Evolutionary conservation across 2,113 vertebrate species (phyloP), one percentile per base, ranked within the genome.

Genomic region (Larimichthys crocea): DNA sequence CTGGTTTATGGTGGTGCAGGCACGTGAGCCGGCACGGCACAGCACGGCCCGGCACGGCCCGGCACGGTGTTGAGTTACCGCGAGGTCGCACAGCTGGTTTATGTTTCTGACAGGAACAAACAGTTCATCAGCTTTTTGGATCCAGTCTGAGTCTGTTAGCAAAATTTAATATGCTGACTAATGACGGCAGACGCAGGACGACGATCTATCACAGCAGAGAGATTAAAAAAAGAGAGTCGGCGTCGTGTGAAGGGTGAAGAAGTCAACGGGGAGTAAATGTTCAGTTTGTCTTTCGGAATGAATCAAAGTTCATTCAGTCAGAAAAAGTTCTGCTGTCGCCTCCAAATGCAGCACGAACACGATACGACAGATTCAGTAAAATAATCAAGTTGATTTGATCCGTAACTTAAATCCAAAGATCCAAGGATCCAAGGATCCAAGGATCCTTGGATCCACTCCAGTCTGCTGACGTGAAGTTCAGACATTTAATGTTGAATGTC

Each of bases 161-260:
- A 72, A 46, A 77, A 56, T 63, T 44, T 50, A 74, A 86, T 57
- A 53, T 70, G 84, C 79, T 79, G 84, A 74, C 24, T 69, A 86
- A 82, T 48, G 69, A 29, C 59, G 53, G 74, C 57, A 35, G 57
- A 67, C 22, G 65, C 76, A 59, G 42, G 14, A 16, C 65, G 3
- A 35, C 65, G 3, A 72, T 81, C 74, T 17, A 59, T 85, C 73
- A 80, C 44, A 22, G 72, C 53, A 24, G 72, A 22, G n/a, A 29
- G 52, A 67, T 35, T 24, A 2, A 48, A 42, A 62, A 31, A 52
- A 19, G 65, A 55, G 64, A n/a, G n/a, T 0, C 0, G 55, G 22
- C 6, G 70, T 22, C 4, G 70, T 24, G 53, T 29, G n/a, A 19
- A 74, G 56, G 64, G 4, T 48, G 64, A 48, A 42, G 0, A 16